phyloP scores from a whole-genome alignment of 2,797 vertebrate species.

The Xenops minutus region DNA sequence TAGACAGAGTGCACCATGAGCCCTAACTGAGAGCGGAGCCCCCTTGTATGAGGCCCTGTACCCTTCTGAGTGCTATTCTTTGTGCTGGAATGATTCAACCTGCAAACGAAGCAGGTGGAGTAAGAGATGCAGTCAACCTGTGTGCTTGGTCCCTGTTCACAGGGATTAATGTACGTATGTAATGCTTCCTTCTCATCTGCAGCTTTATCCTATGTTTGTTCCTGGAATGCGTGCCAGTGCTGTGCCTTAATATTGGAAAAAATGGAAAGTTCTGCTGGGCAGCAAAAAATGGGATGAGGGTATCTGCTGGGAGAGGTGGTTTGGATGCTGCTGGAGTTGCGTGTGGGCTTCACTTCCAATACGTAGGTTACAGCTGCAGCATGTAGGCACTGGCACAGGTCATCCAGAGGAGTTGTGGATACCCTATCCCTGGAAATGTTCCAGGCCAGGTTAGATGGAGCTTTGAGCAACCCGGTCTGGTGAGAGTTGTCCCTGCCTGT shows the following conservation, averaged over 20 bases:
- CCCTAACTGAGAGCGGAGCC: not conserved
- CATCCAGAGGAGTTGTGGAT: not conserved
- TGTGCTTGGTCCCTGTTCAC: accelerated
- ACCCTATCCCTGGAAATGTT: not conserved
- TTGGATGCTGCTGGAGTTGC: not conserved
- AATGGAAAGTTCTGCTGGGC: not conserved
- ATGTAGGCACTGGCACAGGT: not conserved
- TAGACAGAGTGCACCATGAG: not conserved
- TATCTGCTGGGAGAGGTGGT: not conserved
- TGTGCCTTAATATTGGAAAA: not conserved
- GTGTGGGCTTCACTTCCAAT: not conserved
- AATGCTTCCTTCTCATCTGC: not conserved
- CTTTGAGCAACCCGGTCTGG: not conserved
- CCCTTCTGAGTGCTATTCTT: not conserved
- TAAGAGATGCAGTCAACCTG: not conserved
- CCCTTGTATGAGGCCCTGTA: accelerated
- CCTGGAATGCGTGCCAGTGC: not conserved
- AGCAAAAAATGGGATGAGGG: not conserved
- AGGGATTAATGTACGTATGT: too few relatives aligned
- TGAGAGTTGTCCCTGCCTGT: not conserved
- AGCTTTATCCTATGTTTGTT: not conserved
- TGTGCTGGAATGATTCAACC: not conserved
- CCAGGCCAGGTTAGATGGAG: not conserved
- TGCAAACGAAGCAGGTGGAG: not conserved
- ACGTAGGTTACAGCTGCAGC: accelerated